These are phyloP conservation scores for Baccha elongata DNA, from an alignment of 2,888 invertebrate species.

Conservation along the genomic window DNA sequence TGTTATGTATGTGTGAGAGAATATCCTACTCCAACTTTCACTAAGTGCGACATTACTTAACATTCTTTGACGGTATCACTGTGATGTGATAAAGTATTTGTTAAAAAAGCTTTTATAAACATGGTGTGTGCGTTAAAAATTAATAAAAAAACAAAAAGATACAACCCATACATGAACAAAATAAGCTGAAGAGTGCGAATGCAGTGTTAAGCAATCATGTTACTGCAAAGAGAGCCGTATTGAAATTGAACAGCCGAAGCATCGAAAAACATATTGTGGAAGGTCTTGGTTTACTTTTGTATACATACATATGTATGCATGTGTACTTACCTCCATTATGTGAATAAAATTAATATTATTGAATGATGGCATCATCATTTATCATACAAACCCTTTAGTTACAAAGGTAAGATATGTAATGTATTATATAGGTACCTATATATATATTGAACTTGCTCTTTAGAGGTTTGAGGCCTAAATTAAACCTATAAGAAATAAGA, in stretches of 20 bases:
- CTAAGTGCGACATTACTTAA: background rate
- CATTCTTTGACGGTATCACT: conserved; percentile 31
- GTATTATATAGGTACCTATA: no score
- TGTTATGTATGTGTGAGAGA: conserved; percentile 15
- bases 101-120: conserved; percentile 28
- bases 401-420: no score
- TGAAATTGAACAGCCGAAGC: conserved; percentile 52
- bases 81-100: background rate
- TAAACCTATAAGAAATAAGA: no score
- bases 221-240: conserved; percentile 26
- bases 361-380: no score
- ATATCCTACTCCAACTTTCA: conserved; percentile 30
- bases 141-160: background rate
- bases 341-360: no score
- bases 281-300: conserved; percentile 67
- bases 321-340: no score
- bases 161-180: conserved; percentile 13
- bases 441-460: no score
- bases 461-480: no score
- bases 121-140: conserved; percentile 4
- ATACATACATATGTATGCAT: background rate
- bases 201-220: conserved; percentile 45
- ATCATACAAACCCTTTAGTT: no score
- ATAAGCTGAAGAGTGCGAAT: conserved; percentile 5
- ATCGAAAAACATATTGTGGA: conserved; percentile 65